Evolutionary conservation across 2,888 invertebrate species (phyloP).

Genomic region (Stenichneumon culpator): DNA sequence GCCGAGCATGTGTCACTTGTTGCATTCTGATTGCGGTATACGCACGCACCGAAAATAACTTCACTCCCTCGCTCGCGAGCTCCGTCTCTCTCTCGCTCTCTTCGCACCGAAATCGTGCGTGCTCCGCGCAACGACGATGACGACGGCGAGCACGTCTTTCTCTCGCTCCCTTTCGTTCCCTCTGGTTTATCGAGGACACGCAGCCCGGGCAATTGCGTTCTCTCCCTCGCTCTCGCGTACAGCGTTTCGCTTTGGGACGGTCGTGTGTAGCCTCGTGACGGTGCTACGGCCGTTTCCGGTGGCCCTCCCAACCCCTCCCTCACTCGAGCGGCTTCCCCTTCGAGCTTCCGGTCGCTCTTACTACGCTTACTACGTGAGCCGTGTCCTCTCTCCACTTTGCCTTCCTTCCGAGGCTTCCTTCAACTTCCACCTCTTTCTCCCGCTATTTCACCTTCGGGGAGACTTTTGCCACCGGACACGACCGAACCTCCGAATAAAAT

Average conservation of each 20-base stretch:
- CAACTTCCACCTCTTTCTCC: slow-evolving; percentile 26
- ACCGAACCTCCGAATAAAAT: neutral
- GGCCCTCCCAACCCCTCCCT: slow-evolving; percentile 72
- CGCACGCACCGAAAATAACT: slow-evolving; percentile 80
- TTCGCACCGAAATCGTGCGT: slow-evolving; percentile 57
- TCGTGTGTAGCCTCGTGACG: slow-evolving; percentile 73
- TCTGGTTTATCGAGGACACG: slow-evolving; percentile 63
- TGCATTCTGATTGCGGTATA: slow-evolving; percentile 81
- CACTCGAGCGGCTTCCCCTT: slow-evolving; percentile 77
- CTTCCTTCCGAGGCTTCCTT: slow-evolving; percentile 41
- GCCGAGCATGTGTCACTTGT: slow-evolving; percentile 79
- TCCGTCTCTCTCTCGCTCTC: slow-evolving; percentile 46
- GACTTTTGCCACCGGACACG: slow-evolving; percentile 35
- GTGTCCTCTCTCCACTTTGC: slow-evolving; percentile 58
- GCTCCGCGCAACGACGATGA: slow-evolving; percentile 24
- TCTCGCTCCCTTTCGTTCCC: slow-evolving; percentile 55
- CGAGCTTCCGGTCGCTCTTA: slow-evolving; percentile 77
- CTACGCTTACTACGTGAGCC: slow-evolving; percentile 78
- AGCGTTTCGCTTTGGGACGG: slow-evolving; percentile 68
- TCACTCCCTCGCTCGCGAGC: slow-evolving; percentile 67
- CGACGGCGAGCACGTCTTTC: slow-evolving; percentile 48
- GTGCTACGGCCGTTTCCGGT: slow-evolving; percentile 80
- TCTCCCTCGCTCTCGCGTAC: slow-evolving; percentile 49
- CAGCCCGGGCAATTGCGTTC: slow-evolving; percentile 60
- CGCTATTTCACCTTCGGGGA: slow-evolving; percentile 44